Conservation (phyloP, 2,888 invertebrate species). For the Lordiphosa andalusiaca region DNA sequence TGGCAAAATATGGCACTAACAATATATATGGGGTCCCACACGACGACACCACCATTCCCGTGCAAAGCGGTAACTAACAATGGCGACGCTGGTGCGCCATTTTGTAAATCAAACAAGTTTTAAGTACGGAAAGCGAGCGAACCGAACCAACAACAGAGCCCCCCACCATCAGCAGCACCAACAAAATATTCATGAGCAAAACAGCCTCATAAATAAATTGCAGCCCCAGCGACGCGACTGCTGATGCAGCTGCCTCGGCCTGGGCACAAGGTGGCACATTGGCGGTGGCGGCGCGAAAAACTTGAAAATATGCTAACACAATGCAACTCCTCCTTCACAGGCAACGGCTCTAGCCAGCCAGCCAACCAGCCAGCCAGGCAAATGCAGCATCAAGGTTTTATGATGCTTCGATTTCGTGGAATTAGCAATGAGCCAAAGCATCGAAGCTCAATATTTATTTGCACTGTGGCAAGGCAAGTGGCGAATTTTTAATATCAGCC, state of each 20-base stretch:
- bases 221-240: constrained; percentile 45
- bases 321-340: constrained; percentile 40
- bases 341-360: constrained; percentile 10
- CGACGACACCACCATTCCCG: constrained; percentile 19
- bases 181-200: constrained; percentile 69
- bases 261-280: constrained; percentile 46
- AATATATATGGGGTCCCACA: constrained; percentile 1
- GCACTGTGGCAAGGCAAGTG: constrained; percentile 30
- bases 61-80: constrained; percentile 33
- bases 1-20: constrained; percentile 9
- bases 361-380: constrained; percentile 14
- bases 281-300: constrained; percentile 52
- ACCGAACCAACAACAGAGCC: constrained; percentile 9
- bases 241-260: constrained; percentile 42
- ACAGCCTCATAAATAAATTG: constrained; percentile 67
- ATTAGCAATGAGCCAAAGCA: constrained; percentile 65
- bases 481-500: constrained; percentile 51
- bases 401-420: constrained; percentile 76
- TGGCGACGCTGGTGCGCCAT: constrained; percentile 34
- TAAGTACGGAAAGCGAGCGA: constrained; percentile 43
- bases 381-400: constrained; percentile 65
- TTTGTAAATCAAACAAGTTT: constrained; percentile 63
- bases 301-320: constrained; percentile 63
- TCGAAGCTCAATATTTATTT: constrained; percentile 43
- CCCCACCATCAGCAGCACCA: constrained; percentile 13